Evolutionary conservation across 1,140 invertebrate species (phyloP).

Genomic region (Stegodyphus dumicola): DNA sequence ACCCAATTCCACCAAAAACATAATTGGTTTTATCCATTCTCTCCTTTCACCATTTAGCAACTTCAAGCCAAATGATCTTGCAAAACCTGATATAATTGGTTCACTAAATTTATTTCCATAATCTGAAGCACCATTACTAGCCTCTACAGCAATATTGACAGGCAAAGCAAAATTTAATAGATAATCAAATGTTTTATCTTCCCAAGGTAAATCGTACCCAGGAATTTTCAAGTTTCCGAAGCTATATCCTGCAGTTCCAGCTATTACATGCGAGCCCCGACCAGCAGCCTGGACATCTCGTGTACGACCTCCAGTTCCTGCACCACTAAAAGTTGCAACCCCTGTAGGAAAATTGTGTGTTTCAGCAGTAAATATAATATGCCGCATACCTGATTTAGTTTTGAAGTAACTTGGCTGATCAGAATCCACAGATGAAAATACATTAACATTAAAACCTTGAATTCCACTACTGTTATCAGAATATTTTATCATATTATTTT

Average conservation of each 20-base stretch:
- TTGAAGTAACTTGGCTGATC: conserved; percentile 75
- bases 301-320: conserved; percentile 94
- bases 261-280: conserved; percentile 89
- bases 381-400: conserved; percentile 74
- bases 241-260: conserved; percentile 95
- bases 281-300: conserved; percentile 95
- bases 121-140: conserved; percentile 97
- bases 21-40: conserved; percentile 98
- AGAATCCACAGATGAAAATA: conserved; percentile 74
- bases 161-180: conserved; percentile 91
- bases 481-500: conserved; percentile 97
- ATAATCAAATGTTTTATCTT: conserved; percentile 80
- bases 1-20: conserved; percentile 97
- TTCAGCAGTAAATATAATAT: conserved; percentile 98
- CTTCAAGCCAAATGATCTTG: conserved; percentile 86
- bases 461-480: conserved; percentile 98
- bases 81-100: conserved; percentile 91
- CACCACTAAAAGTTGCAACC: conserved; percentile 81
- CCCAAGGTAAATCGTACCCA: conserved; percentile 90
- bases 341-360: conserved; percentile 98
- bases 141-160: conserved; percentile 89
- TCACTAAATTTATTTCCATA: conserved; percentile 99
- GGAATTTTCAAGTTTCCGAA: conserved; percentile 93
- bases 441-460: conserved; percentile 80
- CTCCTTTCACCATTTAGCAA: conserved; percentile 77